phyloP scores from a whole-genome alignment of 2,888 invertebrate genomes.

The Caenorhabditis wallacei region DNA sequence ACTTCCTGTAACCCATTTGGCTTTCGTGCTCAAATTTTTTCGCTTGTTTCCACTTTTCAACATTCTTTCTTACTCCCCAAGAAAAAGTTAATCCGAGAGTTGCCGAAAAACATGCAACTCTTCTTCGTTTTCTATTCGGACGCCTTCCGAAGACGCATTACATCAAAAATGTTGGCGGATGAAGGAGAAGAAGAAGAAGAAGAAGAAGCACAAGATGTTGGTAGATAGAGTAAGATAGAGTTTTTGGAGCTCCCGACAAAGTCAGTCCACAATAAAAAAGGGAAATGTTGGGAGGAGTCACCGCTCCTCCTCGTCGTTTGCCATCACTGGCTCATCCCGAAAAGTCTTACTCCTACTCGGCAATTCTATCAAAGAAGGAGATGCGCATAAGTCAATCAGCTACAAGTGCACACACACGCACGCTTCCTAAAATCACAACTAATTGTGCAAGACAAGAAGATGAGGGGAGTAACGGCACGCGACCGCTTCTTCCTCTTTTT shows the following conservation, averaged over 20 bases:
- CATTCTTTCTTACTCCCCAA: not conserved
- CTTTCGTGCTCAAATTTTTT: not conserved
- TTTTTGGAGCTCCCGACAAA: constrained; percentile 26
- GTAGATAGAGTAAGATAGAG: constrained; percentile 51
- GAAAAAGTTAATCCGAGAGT: constrained; percentile 40
- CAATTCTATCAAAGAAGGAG: constrained; percentile 58
- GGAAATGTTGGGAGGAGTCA: constrained; percentile 8
- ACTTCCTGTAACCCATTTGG: not conserved
- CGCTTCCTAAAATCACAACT: constrained; percentile 62
- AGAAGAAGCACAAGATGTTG: constrained; percentile 37
- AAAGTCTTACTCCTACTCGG: constrained; percentile 20
- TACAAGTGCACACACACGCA: constrained; percentile 60
- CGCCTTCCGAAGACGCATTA: constrained; percentile 42
- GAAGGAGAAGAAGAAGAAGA: constrained; percentile 3
- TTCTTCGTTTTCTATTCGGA: constrained; percentile 43
- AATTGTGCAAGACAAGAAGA: constrained; percentile 63
- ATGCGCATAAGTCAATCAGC: constrained; percentile 69
- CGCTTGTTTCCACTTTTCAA: not conserved
- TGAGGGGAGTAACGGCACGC: constrained; percentile 50
- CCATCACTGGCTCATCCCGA: constrained; percentile 12
- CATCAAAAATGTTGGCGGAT: constrained; percentile 57
- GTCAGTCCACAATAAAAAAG: constrained; percentile 51
- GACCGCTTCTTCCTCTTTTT: constrained; percentile 20
- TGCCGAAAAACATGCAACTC: constrained; percentile 49
- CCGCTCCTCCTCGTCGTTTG: constrained; percentile 3